Percentiles rank a stretch among this genome's conserved stretches.
These are phyloP conservation scores for Prionailurus bengalensis DNA, from an alignment of 2,113 vertebrate species.

Conservation along the genomic window DNA sequence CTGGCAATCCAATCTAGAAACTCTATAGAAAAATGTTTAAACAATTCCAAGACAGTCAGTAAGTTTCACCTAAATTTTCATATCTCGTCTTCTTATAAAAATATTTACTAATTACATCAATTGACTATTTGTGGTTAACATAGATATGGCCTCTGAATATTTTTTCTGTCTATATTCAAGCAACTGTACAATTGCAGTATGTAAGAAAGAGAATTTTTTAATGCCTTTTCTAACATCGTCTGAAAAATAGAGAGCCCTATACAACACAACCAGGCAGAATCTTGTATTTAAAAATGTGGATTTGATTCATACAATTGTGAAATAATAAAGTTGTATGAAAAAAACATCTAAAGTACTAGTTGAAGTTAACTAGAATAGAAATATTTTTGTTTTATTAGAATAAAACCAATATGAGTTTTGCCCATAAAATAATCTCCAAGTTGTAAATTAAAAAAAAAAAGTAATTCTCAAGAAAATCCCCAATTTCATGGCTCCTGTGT, in stretches of 20 bases:
- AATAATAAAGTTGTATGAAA: neutral
- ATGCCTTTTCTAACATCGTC: neutral
- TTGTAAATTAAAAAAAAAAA: neutral
- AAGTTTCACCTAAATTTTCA: neutral
- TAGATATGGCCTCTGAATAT: neutral
- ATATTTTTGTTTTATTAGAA: slow-evolving; percentile 10
- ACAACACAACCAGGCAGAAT: neutral
- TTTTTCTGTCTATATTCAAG: neutral
- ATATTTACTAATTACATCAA: neutral
- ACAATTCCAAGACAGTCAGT: neutral
- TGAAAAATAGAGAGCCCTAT: neutral
- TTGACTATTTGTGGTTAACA: neutral
- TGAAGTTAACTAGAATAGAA: neutral
- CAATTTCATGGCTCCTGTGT: neutral
- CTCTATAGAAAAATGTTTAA: neutral
- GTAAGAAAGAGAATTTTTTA: neutral
- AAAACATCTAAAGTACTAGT: neutral
- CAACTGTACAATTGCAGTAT: neutral
- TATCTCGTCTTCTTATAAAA: neutral
- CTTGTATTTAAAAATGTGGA: neutral
- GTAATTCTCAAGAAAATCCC: neutral
- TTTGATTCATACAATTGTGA: slow-evolving; percentile 38
- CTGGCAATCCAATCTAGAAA: neutral
- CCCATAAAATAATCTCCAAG: neutral
- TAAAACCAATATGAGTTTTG: neutral